phyloP scores from a whole-genome alignment of 2,888 invertebrate species.

The Neoscelio sp. region DNA sequence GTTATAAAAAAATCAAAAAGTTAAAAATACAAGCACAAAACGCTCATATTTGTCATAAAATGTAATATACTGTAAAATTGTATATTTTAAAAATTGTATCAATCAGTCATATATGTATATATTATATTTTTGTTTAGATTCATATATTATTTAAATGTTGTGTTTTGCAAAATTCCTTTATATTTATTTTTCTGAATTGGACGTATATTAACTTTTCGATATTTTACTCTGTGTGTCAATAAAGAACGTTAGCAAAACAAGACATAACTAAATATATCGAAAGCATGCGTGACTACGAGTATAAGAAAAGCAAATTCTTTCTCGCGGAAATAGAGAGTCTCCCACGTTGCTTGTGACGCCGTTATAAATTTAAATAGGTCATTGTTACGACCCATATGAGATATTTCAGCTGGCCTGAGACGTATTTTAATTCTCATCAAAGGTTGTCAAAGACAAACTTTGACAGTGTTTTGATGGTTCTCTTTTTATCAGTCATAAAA shows the following conservation, averaged over 20 bases:
- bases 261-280: constrained; percentile 11
- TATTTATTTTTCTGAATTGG: too few relatives aligned
- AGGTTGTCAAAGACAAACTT: constrained; percentile 26
- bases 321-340: constrained; percentile 55
- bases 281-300: constrained; percentile 27
- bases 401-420: constrained; percentile 14
- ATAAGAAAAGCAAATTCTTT: constrained; percentile 40
- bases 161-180: too few relatives aligned
- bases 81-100: too few relatives aligned
- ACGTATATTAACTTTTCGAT: too few relatives aligned
- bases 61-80: too few relatives aligned
- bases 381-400: constrained; percentile 50
- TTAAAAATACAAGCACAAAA: too few relatives aligned
- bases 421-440: constrained; percentile 10
- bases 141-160: too few relatives aligned
- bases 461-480: constrained; percentile 5
- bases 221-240: too few relatives aligned
- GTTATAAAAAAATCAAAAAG: too few relatives aligned
- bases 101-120: too few relatives aligned
- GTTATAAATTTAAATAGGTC: constrained; percentile 57
- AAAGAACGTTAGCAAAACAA: neutral
- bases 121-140: too few relatives aligned
- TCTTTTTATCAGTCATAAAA: constrained; percentile 5
- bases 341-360: constrained; percentile 53
- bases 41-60: too few relatives aligned